Conservation (phyloP, 2,888 invertebrate species). For the Timema cristinae region DNA sequence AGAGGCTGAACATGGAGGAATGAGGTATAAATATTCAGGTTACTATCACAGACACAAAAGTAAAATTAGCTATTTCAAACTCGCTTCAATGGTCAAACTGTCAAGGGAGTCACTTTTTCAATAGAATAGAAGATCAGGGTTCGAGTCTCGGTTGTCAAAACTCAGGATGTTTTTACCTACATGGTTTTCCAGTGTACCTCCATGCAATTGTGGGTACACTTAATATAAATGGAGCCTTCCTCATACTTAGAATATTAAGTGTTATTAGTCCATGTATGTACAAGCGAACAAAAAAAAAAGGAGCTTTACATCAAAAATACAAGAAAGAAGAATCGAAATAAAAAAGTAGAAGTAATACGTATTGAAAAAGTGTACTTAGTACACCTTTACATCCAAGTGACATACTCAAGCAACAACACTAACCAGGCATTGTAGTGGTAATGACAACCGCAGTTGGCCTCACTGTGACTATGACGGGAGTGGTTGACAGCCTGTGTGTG, state of each 20-base stretch:
- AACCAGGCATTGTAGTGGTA: constrained; percentile 11
- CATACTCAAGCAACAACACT: background rate
- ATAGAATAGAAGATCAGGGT: constrained; percentile 8
- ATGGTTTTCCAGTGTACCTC: too few relatives aligned
- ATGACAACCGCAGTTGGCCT: constrained; percentile 1
- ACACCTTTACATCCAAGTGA: background rate
- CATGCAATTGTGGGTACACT: too few relatives aligned
- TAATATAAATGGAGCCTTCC: too few relatives aligned
- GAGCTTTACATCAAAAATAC: background rate
- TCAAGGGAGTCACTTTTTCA: too few relatives aligned
- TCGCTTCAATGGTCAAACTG: too few relatives aligned
- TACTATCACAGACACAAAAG: too few relatives aligned
- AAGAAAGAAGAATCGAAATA: background rate
- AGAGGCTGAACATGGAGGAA: constrained; percentile 39
- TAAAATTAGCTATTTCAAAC: too few relatives aligned
- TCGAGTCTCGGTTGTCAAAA: too few relatives aligned
- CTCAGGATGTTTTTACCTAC: too few relatives aligned
- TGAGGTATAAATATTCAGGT: too few relatives aligned
- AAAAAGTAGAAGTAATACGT: background rate
- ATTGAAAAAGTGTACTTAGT: background rate
- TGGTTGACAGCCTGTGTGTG: constrained; percentile 13
- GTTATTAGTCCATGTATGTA: background rate
- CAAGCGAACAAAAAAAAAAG: background rate
- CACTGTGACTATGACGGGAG: background rate
- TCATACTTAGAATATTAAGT: background rate